Evolutionary conservation across 30 jellyfish, hydroid and myxozoan species (phyloP).

Genomic region (Cassiopea andromeda): DNA sequence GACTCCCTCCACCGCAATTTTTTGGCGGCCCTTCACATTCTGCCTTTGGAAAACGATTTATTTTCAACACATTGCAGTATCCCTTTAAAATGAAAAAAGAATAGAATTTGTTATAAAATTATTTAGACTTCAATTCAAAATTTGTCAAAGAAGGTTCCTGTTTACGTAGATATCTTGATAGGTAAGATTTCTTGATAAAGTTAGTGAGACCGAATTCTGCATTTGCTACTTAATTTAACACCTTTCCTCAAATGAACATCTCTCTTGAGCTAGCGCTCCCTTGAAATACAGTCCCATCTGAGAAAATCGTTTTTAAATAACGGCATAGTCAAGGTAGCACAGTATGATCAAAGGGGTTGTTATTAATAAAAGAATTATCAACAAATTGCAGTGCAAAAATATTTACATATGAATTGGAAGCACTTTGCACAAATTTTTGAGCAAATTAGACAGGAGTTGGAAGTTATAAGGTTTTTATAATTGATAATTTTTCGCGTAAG

Average conservation of each 20-base stretch:
- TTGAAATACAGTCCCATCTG: too few relatives aligned
- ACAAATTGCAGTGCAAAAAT: too few relatives aligned
- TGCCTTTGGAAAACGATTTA: not conserved
- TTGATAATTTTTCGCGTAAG: not conserved
- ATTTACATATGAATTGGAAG: too few relatives aligned
- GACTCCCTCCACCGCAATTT: constrained; percentile 35
- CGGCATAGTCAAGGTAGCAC: too few relatives aligned
- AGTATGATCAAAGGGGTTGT: too few relatives aligned
- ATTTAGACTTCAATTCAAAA: not conserved
- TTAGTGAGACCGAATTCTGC: not conserved
- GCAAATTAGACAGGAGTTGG: too few relatives aligned
- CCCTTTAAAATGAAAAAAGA: not conserved
- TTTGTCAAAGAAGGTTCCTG: not conserved
- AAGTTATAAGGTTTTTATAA: not conserved
- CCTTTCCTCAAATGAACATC: too few relatives aligned
- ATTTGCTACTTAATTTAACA: not conserved
- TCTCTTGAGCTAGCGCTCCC: too few relatives aligned
- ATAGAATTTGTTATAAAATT: not conserved
- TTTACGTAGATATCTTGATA: not conserved
- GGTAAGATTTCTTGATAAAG: not conserved
- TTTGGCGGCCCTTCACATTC: constrained; percentile 46
- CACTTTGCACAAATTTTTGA: too few relatives aligned
- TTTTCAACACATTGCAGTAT: constrained; percentile 8
- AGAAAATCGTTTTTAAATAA: too few relatives aligned
- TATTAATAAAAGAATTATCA: too few relatives aligned